Base-by-base conservation (phyloP, 2,797 vertebrate species). In the Centropyge bicolor region DNA sequence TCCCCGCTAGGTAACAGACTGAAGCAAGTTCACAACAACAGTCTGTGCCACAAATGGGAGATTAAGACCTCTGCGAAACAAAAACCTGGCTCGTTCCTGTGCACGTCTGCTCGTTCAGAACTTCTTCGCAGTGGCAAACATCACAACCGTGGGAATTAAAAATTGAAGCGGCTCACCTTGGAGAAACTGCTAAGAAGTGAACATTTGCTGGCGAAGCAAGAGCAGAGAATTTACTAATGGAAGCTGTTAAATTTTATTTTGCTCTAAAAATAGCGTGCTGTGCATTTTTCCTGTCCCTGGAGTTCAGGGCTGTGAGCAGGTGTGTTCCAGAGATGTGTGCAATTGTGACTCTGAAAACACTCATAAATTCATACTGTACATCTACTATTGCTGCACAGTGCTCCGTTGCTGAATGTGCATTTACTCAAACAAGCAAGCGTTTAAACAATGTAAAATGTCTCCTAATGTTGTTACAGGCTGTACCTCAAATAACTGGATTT, bases 171-270 rank as follows among this genome's bases (percentile, higher is more conserved):
- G 51, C 52, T 71, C 74, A 79, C 78, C 83, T 81, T 49, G 49
- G 61, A 81, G 75, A 78, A 64, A 89, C 66, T 69, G 46, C 73
- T 40, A 72, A 51, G 49, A 66, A 12, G 48, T 75, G 76, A 88
- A 76, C 41, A 70, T 69, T 74, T 74, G 79, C 86, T 83, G 66
- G 79, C 82, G 43, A 82, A 89, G 87, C 88, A 85, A 69, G 61
- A 82, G 67, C 64, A 56, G 45, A 80, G 52, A 77, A 88, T 68
- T 84, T 74, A 73, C 91, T 91, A 91, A 93, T 91, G 88, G 87
- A 90, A 86, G 78, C 73, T 77, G 81, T 88, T 89, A 84, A 77
- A 88, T 86, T 81, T 82, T 86, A 89, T 88, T 91, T 89, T 81
- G 57, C 83, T 90, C 67, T 77, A 82, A 93, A 93, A 91, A 88